A percentile compares a stretch with the other conserved stretches of the same genome.
These are phyloP conservation scores for Phrynocephalus versicolor DNA, from an alignment of 2,113 vertebrate genomes.

Conservation along the genomic window DNA sequence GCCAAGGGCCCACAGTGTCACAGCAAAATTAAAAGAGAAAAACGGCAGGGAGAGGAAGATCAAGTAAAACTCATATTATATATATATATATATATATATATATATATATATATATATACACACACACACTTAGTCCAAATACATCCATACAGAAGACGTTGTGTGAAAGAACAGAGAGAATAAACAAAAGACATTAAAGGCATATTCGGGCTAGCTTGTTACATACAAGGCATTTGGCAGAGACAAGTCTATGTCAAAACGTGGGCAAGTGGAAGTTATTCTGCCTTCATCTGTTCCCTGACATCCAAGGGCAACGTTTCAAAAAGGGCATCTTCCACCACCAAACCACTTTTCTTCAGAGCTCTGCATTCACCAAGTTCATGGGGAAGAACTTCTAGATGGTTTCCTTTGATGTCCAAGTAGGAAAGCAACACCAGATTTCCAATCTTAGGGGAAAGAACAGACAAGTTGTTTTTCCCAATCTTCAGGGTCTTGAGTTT, in stretches of 20 bases:
- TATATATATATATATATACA: slow-evolving; percentile 68
- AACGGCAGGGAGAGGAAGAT: slow-evolving; percentile 60
- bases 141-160: slow-evolving; percentile 71
- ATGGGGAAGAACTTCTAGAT: slow-evolving; percentile 90
- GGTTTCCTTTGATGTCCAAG: slow-evolving; percentile 96
- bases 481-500: slow-evolving; percentile 97
- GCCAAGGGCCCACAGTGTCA: slow-evolving; percentile 45
- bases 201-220: slow-evolving; percentile 68
- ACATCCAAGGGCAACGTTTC: slow-evolving; percentile 94
- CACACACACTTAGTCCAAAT: slow-evolving; percentile 67
- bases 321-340: slow-evolving; percentile 91
- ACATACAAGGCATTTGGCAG: slow-evolving; percentile 77
- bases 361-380: slow-evolving; percentile 89
- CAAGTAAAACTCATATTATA: slow-evolving; percentile 75
- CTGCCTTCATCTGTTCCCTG: slow-evolving; percentile 94
- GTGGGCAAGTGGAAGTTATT: slow-evolving; percentile 77
- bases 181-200: slow-evolving; percentile 65
- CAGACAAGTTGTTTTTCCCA: slow-evolving; percentile 90
- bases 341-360: slow-evolving; percentile 86
- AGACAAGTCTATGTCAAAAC: slow-evolving; percentile 69
- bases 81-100: slow-evolving; percentile 72
- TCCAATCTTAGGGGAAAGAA: slow-evolving; percentile 94
- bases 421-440: slow-evolving; percentile 85
- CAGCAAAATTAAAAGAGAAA: slow-evolving; percentile 67
- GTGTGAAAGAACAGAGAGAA: slow-evolving; percentile 54